Conservation (phyloP, 2,797 vertebrate species). For the Myiotriccus ornatus region DNA sequence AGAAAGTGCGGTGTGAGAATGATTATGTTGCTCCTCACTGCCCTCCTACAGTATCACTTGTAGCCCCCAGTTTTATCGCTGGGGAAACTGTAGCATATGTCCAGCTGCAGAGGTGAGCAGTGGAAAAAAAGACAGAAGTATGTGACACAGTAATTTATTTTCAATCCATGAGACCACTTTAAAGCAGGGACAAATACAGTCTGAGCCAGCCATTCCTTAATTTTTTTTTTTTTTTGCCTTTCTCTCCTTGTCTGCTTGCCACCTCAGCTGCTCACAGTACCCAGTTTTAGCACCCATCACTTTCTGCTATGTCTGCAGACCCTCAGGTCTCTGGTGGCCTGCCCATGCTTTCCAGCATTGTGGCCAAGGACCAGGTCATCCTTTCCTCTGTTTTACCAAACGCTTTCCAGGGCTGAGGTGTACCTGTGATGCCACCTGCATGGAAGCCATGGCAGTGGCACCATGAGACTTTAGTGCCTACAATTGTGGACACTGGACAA, state of each 20-base stretch:
- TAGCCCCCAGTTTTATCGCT: not conserved
- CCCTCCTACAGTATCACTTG: not conserved
- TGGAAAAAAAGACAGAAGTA: not conserved
- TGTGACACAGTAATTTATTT: not conserved
- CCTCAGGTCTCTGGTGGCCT: not conserved
- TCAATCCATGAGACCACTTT: not conserved
- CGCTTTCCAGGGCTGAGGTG: not conserved
- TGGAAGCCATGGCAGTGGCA: not conserved
- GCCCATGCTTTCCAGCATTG: not conserved
- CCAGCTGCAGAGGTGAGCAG: not conserved
- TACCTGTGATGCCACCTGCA: not conserved
- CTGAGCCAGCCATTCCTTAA: not conserved
- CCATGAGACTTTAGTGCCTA: not conserved
- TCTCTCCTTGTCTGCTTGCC: not conserved
- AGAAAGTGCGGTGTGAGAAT: not conserved
- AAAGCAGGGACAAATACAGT: not conserved
- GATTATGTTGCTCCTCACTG: fast-evolving
- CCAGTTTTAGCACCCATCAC: not conserved
- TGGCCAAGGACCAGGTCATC: not conserved
- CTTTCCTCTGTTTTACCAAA: not conserved
- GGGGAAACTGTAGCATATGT: not conserved
- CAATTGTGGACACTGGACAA: not conserved
- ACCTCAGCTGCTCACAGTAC: fast-evolving
- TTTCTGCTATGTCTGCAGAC: not conserved
- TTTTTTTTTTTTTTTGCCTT: not conserved